Percentiles rank a stretch among this genome's conserved stretches.
Evolutionary conservation across 2,797 vertebrate genomes (phyloP).

Genomic region (Odontamblyopus rebecca): DNA sequence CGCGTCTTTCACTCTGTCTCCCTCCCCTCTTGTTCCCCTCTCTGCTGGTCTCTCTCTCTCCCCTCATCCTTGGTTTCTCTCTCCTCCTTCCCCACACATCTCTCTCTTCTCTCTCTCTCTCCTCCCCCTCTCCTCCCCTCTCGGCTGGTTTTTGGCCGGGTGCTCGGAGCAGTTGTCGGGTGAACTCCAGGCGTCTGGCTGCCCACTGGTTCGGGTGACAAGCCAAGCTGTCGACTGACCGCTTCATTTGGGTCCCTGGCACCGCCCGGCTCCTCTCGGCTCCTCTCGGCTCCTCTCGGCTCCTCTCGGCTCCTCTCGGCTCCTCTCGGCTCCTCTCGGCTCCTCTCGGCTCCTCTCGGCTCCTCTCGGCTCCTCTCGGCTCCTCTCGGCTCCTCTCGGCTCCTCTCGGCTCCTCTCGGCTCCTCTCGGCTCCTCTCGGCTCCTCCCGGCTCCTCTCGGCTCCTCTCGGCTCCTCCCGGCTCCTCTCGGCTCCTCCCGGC

Average conservation of each 20-base stretch:
- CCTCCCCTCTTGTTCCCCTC: too few species aligned
- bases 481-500: slow-evolving; percentile 31
- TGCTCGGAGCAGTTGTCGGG: slow-evolving; percentile 53
- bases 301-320: too few species aligned
- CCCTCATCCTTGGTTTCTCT: too few species aligned
- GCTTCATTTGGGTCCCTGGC: slow-evolving; percentile 74
- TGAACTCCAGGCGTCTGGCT: slow-evolving; percentile 66
- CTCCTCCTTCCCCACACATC: too few species aligned
- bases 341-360: slow-evolving; percentile 42
- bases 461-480: slow-evolving; percentile 30
- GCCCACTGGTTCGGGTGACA: slow-evolving; percentile 70
- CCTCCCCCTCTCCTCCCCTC: not conserved
- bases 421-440: slow-evolving; percentile 39
- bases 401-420: slow-evolving; percentile 30
- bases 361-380: slow-evolving; percentile 25
- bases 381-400: not conserved
- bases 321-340: not conserved
- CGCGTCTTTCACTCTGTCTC: not conserved
- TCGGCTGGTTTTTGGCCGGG: not conserved
- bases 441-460: not conserved
- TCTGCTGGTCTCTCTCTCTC: not conserved
- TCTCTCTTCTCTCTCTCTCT: not conserved
- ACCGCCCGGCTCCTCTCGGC: not conserved
- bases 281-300: too few species aligned
- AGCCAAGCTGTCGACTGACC: slow-evolving; percentile 76